Conservation (phyloP, 37 sponge, comb jelly and placozoan species). For the Oscarella lobularis region DNA sequence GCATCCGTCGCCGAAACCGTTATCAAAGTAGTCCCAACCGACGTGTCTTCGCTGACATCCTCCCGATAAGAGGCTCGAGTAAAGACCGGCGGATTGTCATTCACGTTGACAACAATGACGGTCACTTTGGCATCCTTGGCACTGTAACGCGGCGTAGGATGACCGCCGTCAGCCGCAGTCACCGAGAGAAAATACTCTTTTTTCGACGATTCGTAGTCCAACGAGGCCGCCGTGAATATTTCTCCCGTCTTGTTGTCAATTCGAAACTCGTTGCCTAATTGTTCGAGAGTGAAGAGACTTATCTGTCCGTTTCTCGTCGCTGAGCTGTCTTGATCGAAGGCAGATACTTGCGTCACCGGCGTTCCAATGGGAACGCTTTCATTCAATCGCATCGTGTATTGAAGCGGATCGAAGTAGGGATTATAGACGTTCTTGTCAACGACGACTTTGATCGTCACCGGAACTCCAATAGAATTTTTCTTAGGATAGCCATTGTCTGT, state of each 20-base stretch:
- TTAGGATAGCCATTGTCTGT: background rate
- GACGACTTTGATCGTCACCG: background rate
- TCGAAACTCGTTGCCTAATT: background rate
- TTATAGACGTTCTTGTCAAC: background rate
- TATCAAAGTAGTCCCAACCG: background rate
- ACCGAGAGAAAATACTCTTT: background rate
- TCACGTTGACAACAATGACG: background rate
- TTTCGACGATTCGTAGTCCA: background rate
- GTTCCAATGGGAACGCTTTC: background rate
- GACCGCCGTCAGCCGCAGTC: background rate
- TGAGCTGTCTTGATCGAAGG: background rate
- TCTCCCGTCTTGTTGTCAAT: background rate
- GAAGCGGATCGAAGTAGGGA: background rate
- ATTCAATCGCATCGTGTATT: background rate
- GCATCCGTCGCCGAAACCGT: conserved; percentile 3
- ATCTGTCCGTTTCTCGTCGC: background rate
- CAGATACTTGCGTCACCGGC: background rate
- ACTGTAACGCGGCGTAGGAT: background rate
- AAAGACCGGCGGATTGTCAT: background rate
- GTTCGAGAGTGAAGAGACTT: background rate
- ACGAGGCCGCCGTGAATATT: background rate
- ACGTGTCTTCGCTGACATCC: background rate
- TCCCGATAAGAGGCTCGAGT: background rate
- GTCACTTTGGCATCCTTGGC: no score
- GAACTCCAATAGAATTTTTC: background rate